These are phyloP conservation scores for Resseliella maxima DNA, from an alignment of 2,888 invertebrate genomes.

Conservation along the genomic window DNA sequence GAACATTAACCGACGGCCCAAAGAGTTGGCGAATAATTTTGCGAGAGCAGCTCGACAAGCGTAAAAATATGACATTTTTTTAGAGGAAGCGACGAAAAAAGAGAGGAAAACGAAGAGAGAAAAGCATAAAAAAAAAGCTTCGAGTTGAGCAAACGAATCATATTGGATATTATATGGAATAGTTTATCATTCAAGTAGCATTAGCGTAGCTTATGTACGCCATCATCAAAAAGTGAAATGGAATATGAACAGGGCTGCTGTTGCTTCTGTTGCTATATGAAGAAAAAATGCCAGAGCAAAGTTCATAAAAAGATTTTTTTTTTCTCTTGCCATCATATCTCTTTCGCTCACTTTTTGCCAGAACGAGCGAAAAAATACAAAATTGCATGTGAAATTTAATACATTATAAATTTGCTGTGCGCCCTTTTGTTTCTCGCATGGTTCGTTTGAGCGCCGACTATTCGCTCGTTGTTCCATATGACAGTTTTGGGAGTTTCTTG, in stretches of 20 bases:
- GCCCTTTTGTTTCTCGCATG: not conserved
- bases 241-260: not conserved
- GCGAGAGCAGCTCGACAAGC: not conserved
- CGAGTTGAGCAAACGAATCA: not conserved
- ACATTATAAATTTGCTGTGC: slow-evolving; percentile 24
- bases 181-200: slow-evolving; percentile 27
- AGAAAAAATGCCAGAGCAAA: not conserved
- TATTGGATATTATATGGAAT: not conserved
- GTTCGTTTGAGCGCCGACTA: slow-evolving; percentile 5
- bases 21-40: not conserved
- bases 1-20: not conserved
- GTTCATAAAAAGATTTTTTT: slow-evolving; percentile 10
- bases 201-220: slow-evolving; percentile 9
- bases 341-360: not conserved
- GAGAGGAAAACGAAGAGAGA: not conserved
- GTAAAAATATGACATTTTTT: not conserved
- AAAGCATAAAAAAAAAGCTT: not conserved
- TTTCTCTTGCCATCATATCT: not conserved
- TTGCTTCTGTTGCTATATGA: too few relatives aligned
- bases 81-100: too few relatives aligned
- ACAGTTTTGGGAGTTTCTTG: too few relatives aligned
- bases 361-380: not conserved
- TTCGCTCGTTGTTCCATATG: not conserved
- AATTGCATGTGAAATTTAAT: not conserved
- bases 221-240: not conserved